Evolutionary conservation across 35 echinoderm and acorn worm species (phyloP), one percentile per base, ranked within the genome.

Genomic region (Amphiura filiformis): DNA sequence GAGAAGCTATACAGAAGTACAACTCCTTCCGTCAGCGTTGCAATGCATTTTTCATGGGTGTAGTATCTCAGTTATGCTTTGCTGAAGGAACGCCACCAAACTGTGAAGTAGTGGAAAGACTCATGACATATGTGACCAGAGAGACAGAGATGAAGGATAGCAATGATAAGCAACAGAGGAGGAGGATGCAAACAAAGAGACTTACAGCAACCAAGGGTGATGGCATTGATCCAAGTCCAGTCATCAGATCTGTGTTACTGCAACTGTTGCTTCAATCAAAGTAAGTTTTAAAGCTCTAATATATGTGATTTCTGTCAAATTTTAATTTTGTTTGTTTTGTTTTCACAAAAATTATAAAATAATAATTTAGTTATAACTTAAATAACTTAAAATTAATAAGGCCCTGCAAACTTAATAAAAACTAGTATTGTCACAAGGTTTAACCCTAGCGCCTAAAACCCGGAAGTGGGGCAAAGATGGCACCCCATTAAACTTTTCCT

Each of bases 161-260:
- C 7, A 52, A 52, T n/a, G n/a, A n/a, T n/a, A n/a, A n/a, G n/a
- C n/a, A n/a, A n/a, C n/a, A n/a, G n/a, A n/a, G n/a, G n/a, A n/a
- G n/a, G 44, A 0, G 15, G 38, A 30, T 9, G 26, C 9, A 17
- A 34, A 86, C 84, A 1, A 86, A 39, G n/a, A 65, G 38, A 38
- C 23, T 86, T 0, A 75, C 84, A 0, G 56, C 64, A 13, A 75
- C 76, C 35, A 52, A 61, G 32, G 84, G 75, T 37, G 84, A 86
- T 37, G 64, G 84, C 30, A 86, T 86, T 37, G 84, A 86, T 76
- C 84, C 84, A 39, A 86, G 76, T 86, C 84, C 84, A 37, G 84
- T 86, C 35, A 64, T 86, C 35, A 17, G 84, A 76, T 86, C 84
- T 0, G 64, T 86, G 36, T 37, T 86, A 28, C 65, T 86, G 2